Evolutionary conservation across 2,888 invertebrate genomes (phyloP), one percentile per base, ranked within the genome.

Genomic region (Dolichopus griseipennis): DNA sequence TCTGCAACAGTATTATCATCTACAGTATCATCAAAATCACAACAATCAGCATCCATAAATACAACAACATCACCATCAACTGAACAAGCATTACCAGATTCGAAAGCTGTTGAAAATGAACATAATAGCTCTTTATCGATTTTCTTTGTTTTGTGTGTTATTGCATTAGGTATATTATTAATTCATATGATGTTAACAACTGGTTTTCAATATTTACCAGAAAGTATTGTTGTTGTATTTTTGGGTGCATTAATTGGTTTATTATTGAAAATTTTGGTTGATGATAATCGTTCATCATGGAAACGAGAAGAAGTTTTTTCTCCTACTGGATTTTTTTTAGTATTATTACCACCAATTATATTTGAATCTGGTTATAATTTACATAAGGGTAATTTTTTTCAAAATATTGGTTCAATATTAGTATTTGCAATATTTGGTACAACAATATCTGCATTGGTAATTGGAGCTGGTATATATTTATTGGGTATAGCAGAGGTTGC

Each of bases 301-400:
- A 88, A 94, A 78, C 93, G 95, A 79, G 97, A 97, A 79, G 98
- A 99, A 82, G 95, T 97, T 0, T 97, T 99, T 78, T 96, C 97
- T 9, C 98, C 99, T 0, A 99, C 97, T 22, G 95, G 97, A 27
- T 99, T 99, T 81, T 99, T 99, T 78, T 85, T 99, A 67, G 93
- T 99, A 3, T 85, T 99, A 1, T 82, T 99, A 67, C 99, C 99
- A 12, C 99, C 99, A 1, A 99, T 99, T 68, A 99, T 99, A 75
- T 99, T 99, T 84, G 99, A 99, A 82, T 97, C 97, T 4, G 98
- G 98, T 4, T 99, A 98, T 79, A 99, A 98, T 84, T 85, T 99
- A 70, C 98, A 99, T 77, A 99, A 99, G 83, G 97, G 97, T 72
- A 93, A 93, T 76, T 93, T 93, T 76, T 93, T 93, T 76, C 96